Percentiles rank a stretch among this genome's conserved stretches.
Evolutionary conservation across 2,113 vertebrate genomes (phyloP).

Genomic region (Siphamia tubifer): DNA sequence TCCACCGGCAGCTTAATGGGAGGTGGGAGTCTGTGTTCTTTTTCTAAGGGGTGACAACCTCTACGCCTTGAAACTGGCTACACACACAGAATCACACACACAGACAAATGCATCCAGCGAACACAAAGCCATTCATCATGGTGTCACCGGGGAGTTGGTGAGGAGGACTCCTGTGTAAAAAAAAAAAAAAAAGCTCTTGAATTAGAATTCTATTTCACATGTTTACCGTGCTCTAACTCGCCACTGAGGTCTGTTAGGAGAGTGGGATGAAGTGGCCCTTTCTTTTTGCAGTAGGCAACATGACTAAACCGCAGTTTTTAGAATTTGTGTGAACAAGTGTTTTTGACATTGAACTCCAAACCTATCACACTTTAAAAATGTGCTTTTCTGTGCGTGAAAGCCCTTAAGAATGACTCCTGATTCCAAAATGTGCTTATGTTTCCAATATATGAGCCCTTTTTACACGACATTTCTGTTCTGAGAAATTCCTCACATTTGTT

Average conservation of each 20-base stretch:
- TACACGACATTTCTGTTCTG: too few species aligned
- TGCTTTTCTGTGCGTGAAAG: neutral
- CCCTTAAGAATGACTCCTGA: neutral
- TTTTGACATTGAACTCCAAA: neutral
- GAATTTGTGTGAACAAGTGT: neutral
- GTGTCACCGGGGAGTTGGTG: constrained; percentile 51
- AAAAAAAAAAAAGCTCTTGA: constrained; percentile 38
- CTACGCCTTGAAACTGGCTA: constrained; percentile 19
- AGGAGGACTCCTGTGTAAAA: constrained; percentile 50
- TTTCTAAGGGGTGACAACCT: constrained; percentile 34
- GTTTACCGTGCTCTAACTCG: constrained; percentile 23
- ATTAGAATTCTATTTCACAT: constrained; percentile 59
- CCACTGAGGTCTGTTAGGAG: constrained; percentile 20
- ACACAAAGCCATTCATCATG: constrained; percentile 69
- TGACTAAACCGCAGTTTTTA: constrained; percentile 16
- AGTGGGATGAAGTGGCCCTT: neutral
- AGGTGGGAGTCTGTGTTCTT: neutral
- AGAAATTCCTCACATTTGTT: too few species aligned
- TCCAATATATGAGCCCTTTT: neutral
- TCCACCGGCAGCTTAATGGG: constrained; percentile 29
- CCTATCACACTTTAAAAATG: neutral
- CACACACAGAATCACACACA: constrained; percentile 17
- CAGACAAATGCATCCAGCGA: constrained; percentile 9
- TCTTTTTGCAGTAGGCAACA: neutral
- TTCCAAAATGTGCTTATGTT: neutral